Conservation (phyloP, 2,888 invertebrate genomes). For the Heliconius erato region DNA sequence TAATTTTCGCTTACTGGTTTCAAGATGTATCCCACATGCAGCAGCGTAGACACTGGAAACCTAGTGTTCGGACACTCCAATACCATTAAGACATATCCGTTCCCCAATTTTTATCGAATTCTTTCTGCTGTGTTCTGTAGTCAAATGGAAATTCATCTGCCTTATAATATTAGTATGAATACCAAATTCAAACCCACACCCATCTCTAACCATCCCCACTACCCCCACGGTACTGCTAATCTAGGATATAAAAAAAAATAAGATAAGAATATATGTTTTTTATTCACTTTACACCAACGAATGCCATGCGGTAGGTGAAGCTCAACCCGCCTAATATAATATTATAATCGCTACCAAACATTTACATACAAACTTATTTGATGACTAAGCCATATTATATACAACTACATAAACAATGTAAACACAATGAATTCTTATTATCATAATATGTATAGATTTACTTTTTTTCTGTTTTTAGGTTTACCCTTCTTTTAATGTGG, state of each 20-base stretch:
- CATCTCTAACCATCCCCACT: not conserved
- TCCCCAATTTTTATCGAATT: no score
- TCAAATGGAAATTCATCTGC: not conserved
- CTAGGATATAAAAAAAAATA: not conserved
- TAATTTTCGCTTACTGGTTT: no score
- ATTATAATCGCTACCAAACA: slow-evolving; percentile 13
- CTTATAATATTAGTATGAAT: not conserved
- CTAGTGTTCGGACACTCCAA: no score
- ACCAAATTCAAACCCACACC: not conserved
- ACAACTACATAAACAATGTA: not conserved
- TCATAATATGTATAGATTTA: not conserved
- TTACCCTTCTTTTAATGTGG: not conserved
- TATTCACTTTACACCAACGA: not conserved
- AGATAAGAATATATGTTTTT: not conserved
- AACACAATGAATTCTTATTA: not conserved
- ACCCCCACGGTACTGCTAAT: not conserved
- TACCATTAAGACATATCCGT: no score
- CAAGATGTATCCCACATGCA: no score
- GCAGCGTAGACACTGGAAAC: no score
- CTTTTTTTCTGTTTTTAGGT: not conserved
- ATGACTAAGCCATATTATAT: slow-evolving; percentile 12
- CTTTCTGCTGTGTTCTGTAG: not conserved
- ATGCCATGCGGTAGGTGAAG: slow-evolving; percentile 25
- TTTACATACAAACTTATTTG: slow-evolving; percentile 17
- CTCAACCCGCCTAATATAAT: not conserved